Base-by-base conservation (phyloP, 2,888 invertebrate genomes). In the Apantesis nais region DNA sequence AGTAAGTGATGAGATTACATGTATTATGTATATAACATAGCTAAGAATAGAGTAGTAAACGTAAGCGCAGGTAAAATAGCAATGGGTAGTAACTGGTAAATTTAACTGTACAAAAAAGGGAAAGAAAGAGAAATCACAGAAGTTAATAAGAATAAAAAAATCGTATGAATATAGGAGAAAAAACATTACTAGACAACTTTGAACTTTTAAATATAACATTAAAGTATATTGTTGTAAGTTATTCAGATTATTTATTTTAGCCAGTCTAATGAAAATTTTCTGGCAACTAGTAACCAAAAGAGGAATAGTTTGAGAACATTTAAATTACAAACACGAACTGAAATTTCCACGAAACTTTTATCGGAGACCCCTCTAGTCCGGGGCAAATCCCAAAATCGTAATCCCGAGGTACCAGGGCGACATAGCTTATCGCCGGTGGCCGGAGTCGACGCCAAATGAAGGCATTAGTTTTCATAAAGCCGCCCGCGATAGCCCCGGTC, bases 391-490 rank as follows among this genome's bases (percentile, higher is more conserved):
- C 88, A 86, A 88, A 88, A 88, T 87, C 88, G 90, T 93, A 93
- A 93, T 93, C 92, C 93, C 89, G 86, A 81, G 89, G 88, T 89
- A 92, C 92, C 90, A 91, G 92, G 91, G 90, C 88, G 92, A 91
- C 93, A 90, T 90, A 88, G 93, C 93, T 94, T 94, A 94, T 94
- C 93, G 91, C 86, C 83, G 82, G 89, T 88, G 86, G 86, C 87
- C 90, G 90, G 87, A 88, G 89, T 84, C 83, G 87, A 88, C 89
- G 90, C 91, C 92, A 93, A 93, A 94, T 93, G 93, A 93, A 94
- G 92, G 93, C 93, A 94, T 94, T 94, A 93, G 94, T 94, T 93
- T 93, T 93, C 93, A 93, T 94, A 93, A 94, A 93, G 91, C 93
- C 90, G 83, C 83, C 84, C 89, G 87, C 89, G 92, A 91, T 92